These are phyloP conservation scores for Pampus argenteus DNA, from an alignment of 2,797 vertebrate species.

Conservation along the genomic window DNA sequence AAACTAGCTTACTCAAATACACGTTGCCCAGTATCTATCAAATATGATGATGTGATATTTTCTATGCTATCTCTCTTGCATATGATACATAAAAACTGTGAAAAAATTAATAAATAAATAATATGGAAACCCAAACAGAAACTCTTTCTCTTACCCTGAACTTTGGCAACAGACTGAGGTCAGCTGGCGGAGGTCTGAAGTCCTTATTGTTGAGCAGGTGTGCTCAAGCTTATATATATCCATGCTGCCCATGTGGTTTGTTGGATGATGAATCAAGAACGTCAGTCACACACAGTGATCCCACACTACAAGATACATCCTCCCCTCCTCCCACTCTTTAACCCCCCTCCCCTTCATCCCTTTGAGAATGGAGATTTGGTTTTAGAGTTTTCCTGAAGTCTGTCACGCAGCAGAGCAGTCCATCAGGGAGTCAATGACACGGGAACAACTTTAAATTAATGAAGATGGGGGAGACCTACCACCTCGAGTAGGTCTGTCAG, in stretches of 20 bases:
- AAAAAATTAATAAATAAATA: background rate
- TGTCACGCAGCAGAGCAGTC: constrained; percentile 82
- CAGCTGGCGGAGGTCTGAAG: constrained; percentile 61
- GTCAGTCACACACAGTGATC: constrained; percentile 70
- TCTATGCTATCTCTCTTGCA: background rate
- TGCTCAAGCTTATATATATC: constrained; percentile 81
- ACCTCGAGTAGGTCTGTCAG: constrained; percentile 61
- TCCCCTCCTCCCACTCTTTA: constrained; percentile 64
- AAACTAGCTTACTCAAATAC: constrained; percentile 9
- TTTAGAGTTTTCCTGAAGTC: constrained; percentile 68
- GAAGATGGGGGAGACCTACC: constrained; percentile 65
- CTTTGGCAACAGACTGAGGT: constrained; percentile 73
- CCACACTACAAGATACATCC: constrained; percentile 59
- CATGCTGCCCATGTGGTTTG: constrained; percentile 53
- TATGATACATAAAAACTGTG: background rate
- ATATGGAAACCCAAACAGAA: constrained; percentile 3
- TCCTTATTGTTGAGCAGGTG: constrained; percentile 68
- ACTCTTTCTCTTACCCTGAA: constrained; percentile 69
- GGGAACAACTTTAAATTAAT: constrained; percentile 77
- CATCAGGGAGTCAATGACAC: constrained; percentile 80
- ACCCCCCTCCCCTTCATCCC: constrained; percentile 41
- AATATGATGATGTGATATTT: too few species aligned
- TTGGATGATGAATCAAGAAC: constrained; percentile 78
- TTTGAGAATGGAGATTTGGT: constrained; percentile 60
- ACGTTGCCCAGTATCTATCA: background rate